Base-by-base conservation (phyloP, 1,140 invertebrate genomes). In the Dendroctonus valens region DNA sequence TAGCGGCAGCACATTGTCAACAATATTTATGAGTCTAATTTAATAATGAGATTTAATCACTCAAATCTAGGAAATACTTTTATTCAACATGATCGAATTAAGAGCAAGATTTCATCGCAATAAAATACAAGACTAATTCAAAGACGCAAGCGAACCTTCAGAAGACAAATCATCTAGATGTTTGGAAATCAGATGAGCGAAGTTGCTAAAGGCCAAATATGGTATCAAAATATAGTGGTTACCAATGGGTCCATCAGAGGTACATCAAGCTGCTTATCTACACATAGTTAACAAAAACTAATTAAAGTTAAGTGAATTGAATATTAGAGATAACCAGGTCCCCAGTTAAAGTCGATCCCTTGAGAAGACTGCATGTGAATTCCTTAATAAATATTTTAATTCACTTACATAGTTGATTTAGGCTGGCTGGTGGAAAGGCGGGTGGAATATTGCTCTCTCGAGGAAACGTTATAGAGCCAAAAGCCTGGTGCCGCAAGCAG, bases 361-460 rank as follows among this genome's bases (percentile, higher is more conserved):
- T 6, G 53, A 70, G 75, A 65, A 65, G 69, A 71, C 70, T 74
- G 69, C 72, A 75, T 77, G 74, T 74, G 74, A 76, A 76, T 76
- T 76, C 73, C 74, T 76, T 77, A 77, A 77, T 77, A 77, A 77
- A 77, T 77, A 77, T 77, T 77, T 77, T 76, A 77, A 77, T 77
- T 77, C 76, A 77, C 76, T 77, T 77, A 76, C 74, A 75, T 73
- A 77, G 76, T 75, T 74, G 75, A 73, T 76, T 77, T 77, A 75
- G 75, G 72, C 73, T 71, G 71, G 67, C 73, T 69, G 70, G 69
- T 65, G 50, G 66, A 57, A 68, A 68, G 66, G 41, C 59, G 66
- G 59, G 38, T 50, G 54, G 69, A 70, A 69, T 74, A 73, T 76
- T 72, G 71, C 65, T 67, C 76, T 70, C 74, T 39, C 50, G 74